Evolutionary conservation across 2,888 invertebrate species (phyloP).

Genomic region (Phytoseiulus persimilis): DNA sequence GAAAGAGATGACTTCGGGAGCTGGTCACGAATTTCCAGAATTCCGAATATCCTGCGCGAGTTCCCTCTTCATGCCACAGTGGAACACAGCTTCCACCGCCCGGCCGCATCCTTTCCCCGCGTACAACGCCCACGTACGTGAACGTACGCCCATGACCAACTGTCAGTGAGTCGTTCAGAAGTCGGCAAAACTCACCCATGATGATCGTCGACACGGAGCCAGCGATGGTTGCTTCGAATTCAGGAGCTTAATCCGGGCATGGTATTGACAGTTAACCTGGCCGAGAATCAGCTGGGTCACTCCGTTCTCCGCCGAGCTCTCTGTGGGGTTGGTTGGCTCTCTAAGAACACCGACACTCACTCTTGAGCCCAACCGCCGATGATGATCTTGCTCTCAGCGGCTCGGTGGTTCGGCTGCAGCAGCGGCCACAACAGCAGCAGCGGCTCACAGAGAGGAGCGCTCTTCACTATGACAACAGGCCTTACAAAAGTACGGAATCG

Average conservation of each 20-base stretch:
- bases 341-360: not conserved
- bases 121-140: not conserved
- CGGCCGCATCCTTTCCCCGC: not conserved
- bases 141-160: not conserved
- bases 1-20: not conserved
- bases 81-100: not conserved
- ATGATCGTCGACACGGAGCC: not conserved
- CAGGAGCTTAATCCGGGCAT: not conserved
- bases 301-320: not conserved
- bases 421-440: not conserved
- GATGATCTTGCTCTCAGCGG: not conserved
- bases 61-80: not conserved
- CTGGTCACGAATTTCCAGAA: not conserved
- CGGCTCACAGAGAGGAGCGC: not conserved
- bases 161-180: not conserved
- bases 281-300: not conserved
- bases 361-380: not conserved
- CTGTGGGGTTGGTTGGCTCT: not conserved
- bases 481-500: not conserved
- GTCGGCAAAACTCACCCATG: not conserved
- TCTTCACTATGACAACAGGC: conserved; percentile 5
- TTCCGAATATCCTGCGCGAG: not conserved
- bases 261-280: not conserved
- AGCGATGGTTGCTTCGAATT: not conserved
- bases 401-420: not conserved